These are phyloP conservation scores for Otus sunia DNA, from an alignment of 2,113 vertebrate genomes.

Conservation along the genomic window DNA sequence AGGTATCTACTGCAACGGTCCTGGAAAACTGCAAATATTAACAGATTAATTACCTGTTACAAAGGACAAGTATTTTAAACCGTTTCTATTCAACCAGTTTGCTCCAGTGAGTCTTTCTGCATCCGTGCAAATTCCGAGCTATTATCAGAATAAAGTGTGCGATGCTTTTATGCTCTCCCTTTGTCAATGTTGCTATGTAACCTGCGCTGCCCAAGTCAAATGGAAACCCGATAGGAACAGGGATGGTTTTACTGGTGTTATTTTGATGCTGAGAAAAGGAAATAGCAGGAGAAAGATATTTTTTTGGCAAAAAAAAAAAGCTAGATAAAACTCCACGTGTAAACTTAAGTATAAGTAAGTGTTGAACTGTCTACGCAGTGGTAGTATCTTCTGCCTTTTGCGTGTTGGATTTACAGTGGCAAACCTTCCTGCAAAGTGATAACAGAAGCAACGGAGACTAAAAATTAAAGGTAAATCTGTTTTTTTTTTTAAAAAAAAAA, in stretches of 20 bases:
- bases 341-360: not conserved
- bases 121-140: not conserved
- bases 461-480: not conserved
- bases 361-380: not conserved
- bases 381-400: not conserved
- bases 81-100: not conserved
- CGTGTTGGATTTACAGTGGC: not conserved
- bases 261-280: not conserved
- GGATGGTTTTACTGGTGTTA: not conserved
- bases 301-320: too few relatives aligned
- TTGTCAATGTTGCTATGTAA: not conserved
- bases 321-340: rapidly evolving
- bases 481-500: not conserved
- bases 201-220: not conserved
- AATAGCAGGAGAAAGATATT: not conserved
- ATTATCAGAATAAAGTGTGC: not conserved
- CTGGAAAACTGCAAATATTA: not conserved
- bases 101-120: not conserved
- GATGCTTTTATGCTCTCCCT: not conserved
- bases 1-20: not conserved
- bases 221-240: not conserved
- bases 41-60: not conserved
- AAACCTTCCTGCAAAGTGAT: not conserved
- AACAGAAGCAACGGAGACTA: not conserved
- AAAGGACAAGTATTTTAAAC: not conserved